Conservation (phyloP, 2,888 invertebrate genomes). For the Hydrotaea cyrtoneurina region DNA sequence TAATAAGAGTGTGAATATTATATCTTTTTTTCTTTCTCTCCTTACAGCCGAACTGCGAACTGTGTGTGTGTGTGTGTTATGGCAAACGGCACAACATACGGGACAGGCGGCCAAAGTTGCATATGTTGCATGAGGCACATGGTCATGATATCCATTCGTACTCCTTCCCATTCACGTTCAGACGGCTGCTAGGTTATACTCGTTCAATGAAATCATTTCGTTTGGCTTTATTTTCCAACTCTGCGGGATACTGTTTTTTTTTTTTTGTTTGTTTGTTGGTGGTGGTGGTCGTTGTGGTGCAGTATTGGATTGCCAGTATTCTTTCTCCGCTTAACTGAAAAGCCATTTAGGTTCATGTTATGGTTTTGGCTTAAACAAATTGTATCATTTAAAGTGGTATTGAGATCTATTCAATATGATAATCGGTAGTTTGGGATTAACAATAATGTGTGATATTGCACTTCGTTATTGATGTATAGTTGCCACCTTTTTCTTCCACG, state of each 20-base stretch:
- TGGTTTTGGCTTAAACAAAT: constrained; percentile 55
- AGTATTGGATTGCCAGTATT: too few relatives aligned
- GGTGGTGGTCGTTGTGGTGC: too few relatives aligned
- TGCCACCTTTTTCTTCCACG: constrained; percentile 48
- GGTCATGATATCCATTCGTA: background rate
- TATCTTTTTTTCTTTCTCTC: constrained; percentile 7
- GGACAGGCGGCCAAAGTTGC: background rate
- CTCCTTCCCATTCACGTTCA: background rate
- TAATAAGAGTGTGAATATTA: constrained; percentile 67
- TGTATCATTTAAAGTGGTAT: constrained; percentile 57
- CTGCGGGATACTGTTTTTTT: constrained; percentile 52
- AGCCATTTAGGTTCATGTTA: constrained; percentile 40
- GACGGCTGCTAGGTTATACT: background rate
- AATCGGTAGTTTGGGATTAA: constrained; percentile 62
- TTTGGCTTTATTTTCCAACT: constrained; percentile 43
- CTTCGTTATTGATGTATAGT: constrained; percentile 59
- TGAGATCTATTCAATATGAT: constrained; percentile 50
- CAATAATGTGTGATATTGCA: constrained; percentile 63
- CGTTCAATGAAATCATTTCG: background rate
- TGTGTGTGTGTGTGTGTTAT: too few relatives aligned
- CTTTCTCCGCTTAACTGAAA: background rate
- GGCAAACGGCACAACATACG: too few relatives aligned
- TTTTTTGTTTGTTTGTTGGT: background rate
- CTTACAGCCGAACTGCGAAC: background rate
- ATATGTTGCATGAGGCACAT: background rate